Conservation (phyloP, 2,888 invertebrate genomes). For the Nomada ferruginata region DNA sequence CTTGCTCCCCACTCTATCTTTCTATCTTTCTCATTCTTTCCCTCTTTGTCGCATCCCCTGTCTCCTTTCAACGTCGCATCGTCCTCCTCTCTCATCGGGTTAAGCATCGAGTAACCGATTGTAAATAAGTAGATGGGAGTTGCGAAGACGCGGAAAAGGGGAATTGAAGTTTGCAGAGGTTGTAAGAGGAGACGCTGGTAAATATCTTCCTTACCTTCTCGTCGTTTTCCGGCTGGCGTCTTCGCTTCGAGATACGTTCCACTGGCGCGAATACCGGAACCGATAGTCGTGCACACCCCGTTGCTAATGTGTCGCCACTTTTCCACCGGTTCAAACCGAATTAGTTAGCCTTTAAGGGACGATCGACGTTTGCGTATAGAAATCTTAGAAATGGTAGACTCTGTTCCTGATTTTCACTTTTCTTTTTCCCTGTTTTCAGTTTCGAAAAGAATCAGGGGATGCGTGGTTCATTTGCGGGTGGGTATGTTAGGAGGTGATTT, state of each 20-base stretch:
- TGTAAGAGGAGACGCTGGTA: conserved; percentile 77
- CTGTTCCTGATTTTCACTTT: no score
- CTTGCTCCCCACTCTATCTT: conserved; percentile 32
- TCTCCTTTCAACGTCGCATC: conserved; percentile 31
- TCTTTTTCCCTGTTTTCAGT: no score
- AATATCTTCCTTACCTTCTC: conserved; percentile 72
- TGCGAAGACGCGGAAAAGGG: conserved; percentile 65
- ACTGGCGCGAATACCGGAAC: conserved; percentile 43
- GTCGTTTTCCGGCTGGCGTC: conserved; percentile 54
- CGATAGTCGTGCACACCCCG: conserved; percentile 32
- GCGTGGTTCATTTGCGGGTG: no score
- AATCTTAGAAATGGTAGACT: no score
- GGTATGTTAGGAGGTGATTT: no score
- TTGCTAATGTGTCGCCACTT: conserved; percentile 7
- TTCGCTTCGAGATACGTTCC: conserved; percentile 40
- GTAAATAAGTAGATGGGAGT: conserved; percentile 70
- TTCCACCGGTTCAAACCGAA: conserved; percentile 27
- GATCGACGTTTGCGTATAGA: no score
- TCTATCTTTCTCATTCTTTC: conserved; percentile 28
- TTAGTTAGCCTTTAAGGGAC: conserved; percentile 23
- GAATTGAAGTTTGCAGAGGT: conserved; percentile 76
- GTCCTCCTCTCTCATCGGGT: conserved; percentile 65
- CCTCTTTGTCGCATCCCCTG: neutral
- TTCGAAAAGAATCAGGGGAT: no score
- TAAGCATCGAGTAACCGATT: conserved; percentile 78